Conservation (phyloP, 1,140 invertebrate genomes). For the Pemphigus obesinymphae region DNA sequence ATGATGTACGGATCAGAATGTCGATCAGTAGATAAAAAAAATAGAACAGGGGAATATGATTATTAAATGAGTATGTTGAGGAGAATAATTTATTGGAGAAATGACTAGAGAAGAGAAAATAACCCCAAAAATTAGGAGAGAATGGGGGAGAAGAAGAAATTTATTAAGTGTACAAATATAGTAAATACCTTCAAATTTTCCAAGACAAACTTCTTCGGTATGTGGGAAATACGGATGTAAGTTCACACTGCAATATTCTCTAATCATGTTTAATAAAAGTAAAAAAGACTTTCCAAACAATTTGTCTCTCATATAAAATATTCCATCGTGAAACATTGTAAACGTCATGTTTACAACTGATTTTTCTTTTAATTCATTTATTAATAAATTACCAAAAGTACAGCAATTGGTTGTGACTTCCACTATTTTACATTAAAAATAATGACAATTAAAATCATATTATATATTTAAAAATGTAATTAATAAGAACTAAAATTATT, state of each 20-base stretch:
- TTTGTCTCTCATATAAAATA: slow-evolving; percentile 37
- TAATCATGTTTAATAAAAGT: not conserved
- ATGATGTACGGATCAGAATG: too few species aligned
- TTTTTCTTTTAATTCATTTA: not conserved
- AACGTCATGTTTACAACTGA: not conserved
- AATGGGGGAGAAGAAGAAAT: too few species aligned
- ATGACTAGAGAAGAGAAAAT: too few species aligned
- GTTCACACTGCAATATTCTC: slow-evolving; percentile 5
- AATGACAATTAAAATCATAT: too few species aligned
- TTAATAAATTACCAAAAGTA: not conserved
- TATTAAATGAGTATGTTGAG: too few species aligned
- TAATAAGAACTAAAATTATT: too few species aligned
- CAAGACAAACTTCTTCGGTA: slow-evolving; percentile 19
- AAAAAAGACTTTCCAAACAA: slow-evolving; percentile 23
- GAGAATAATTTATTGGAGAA: too few species aligned
- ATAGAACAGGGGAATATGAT: too few species aligned
- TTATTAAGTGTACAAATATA: too few species aligned
- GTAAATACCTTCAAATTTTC: slow-evolving; percentile 15
- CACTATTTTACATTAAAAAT: not conserved
- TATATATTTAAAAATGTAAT: too few species aligned
- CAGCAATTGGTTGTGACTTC: not conserved
- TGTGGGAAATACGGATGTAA: slow-evolving; percentile 16
- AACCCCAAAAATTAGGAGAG: too few species aligned
- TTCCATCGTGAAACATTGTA: not conserved
- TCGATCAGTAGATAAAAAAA: too few species aligned